Percentiles rank a stretch among this genome's conserved stretches.
These are phyloP conservation scores for Clamator glandarius DNA, from an alignment of 2,797 vertebrate genomes.

Conservation along the genomic window DNA sequence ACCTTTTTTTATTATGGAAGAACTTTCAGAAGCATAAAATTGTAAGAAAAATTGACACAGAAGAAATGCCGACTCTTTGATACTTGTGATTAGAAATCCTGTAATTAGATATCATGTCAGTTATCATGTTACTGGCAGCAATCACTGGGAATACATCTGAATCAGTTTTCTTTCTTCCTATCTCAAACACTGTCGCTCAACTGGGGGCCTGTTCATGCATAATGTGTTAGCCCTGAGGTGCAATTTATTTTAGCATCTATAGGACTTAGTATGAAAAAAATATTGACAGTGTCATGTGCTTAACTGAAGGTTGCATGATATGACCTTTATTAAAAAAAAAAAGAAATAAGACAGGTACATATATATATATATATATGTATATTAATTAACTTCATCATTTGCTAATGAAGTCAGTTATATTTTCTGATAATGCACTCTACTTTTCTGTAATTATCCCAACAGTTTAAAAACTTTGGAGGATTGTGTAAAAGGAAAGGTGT, in stretches of 20 bases:
- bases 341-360: conserved; percentile 65
- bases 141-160: conserved; percentile 49
- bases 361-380: conserved; percentile 65
- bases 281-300: conserved; percentile 21
- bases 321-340: conserved; percentile 54
- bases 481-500: neutral
- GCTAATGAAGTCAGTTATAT: conserved; percentile 41
- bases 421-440: conserved; percentile 41
- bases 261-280: conserved; percentile 56
- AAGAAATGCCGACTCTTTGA: conserved; percentile 51
- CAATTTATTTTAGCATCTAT: conserved; percentile 72
- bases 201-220: conserved; percentile 66
- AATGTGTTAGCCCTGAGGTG: conserved; percentile 53
- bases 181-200: conserved; percentile 57
- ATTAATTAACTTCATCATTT: conserved; percentile 70
- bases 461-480: neutral
- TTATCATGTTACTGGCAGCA: conserved; percentile 46
- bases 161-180: conserved; percentile 40
- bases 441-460: neutral
- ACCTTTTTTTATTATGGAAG: neutral
- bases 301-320: conserved; percentile 58
- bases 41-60: neutral
- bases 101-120: conserved; percentile 54
- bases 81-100: conserved; percentile 65
- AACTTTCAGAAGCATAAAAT: conserved; percentile 31